Conservation (phyloP, 2,797 vertebrate genomes). For the Lutjanus argentimaculatus region DNA sequence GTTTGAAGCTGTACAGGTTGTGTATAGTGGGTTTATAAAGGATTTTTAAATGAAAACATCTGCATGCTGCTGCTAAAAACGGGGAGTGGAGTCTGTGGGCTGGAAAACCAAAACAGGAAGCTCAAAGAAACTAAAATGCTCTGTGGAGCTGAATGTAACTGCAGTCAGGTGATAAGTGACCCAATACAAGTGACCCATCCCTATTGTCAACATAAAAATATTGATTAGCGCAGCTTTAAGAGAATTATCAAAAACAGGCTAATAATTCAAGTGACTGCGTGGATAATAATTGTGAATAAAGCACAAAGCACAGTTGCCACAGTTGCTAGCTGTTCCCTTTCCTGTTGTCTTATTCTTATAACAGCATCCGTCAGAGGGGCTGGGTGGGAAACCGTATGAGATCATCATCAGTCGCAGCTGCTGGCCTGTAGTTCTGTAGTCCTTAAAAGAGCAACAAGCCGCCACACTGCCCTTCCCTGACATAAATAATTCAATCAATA, state of each 20-base stretch:
- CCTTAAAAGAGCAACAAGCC: conserved; percentile 44
- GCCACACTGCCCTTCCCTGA: conserved; percentile 59
- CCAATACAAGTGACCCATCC: too few species aligned
- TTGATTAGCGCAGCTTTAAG: not conserved
- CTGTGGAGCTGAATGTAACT: not conserved
- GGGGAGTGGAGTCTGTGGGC: too few species aligned
- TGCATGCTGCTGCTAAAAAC: not conserved
- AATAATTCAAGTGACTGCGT: not conserved
- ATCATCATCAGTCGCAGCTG: conserved; percentile 27
- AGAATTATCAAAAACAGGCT: not conserved
- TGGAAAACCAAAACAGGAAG: not conserved
- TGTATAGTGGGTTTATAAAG: too few species aligned
- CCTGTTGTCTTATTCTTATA: conserved; percentile 22
- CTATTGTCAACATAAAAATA: not conserved
- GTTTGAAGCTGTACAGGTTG: not conserved
- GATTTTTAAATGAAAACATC: not conserved
- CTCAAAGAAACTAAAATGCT: not conserved
- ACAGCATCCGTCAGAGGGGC: conserved; percentile 17
- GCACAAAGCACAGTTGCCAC: not conserved
- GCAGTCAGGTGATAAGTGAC: not conserved
- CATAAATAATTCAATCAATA: conserved; percentile 83
- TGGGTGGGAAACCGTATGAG: conserved; percentile 7
- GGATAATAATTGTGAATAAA: not conserved
- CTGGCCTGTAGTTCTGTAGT: conserved; percentile 6
- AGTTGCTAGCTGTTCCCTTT: conserved; percentile 3